phyloP scores from a whole-genome alignment of 1,140 invertebrate genomes.

The Drosophila pruinosa region DNA sequence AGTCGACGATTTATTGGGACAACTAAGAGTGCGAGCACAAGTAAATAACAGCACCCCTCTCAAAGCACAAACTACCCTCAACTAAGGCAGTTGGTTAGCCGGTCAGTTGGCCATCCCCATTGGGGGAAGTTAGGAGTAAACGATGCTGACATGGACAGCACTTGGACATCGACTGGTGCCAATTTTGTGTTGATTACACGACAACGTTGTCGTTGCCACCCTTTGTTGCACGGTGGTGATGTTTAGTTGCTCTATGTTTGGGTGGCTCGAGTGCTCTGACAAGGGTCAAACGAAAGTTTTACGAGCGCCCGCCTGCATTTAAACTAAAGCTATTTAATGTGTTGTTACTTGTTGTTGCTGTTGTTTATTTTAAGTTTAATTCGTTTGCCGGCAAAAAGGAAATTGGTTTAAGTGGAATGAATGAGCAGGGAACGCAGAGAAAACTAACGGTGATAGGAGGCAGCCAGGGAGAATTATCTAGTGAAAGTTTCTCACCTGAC shows the following conservation, averaged over 20 bases:
- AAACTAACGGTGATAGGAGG: background rate
- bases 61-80: conserved; percentile 48
- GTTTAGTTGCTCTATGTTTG: background rate
- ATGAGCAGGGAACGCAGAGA: background rate
- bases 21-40: background rate
- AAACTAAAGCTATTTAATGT: conserved; percentile 50
- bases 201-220: conserved; percentile 44
- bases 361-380: conserved; percentile 76
- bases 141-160: conserved; percentile 68
- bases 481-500: conserved; percentile 52
- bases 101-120: conserved; percentile 33
- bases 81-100: conserved; percentile 57
- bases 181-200: conserved; percentile 73
- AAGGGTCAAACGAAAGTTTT: conserved; percentile 77
- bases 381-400: conserved; percentile 54
- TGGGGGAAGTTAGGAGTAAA: conserved; percentile 55
- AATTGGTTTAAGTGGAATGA: conserved; percentile 57
- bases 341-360: background rate
- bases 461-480: conserved; percentile 44
- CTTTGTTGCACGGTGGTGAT: conserved; percentile 15
- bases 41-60: background rate
- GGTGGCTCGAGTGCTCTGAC: conserved; percentile 30
- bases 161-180: conserved; percentile 61
- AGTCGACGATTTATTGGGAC: conserved; percentile 63
- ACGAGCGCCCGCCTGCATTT: conserved; percentile 41